Percentiles rank a stretch among this genome's conserved stretches.
Conservation (phyloP, 1,140 invertebrate species). For the Procambarus virginalis region DNA sequence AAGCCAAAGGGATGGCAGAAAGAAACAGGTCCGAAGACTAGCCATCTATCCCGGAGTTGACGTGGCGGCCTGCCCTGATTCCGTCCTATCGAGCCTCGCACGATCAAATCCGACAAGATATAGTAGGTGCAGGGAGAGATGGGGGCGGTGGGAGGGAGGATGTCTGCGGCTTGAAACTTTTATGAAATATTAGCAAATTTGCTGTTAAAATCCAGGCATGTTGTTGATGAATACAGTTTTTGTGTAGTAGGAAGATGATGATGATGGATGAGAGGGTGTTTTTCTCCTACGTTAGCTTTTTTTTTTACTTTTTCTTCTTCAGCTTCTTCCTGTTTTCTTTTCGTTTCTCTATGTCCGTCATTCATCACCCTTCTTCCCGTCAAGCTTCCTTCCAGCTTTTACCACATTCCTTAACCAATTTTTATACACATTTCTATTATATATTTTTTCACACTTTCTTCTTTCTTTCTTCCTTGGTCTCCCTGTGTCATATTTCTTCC, state of each 20-base stretch:
- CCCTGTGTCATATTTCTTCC: too few species aligned
- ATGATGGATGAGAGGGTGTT: not conserved
- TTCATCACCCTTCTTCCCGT: not conserved
- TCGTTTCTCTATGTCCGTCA: not conserved
- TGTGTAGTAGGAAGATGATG: not conserved
- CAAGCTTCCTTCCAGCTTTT: too few species aligned
- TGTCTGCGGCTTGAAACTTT: constrained; percentile 54
- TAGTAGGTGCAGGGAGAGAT: constrained; percentile 16
- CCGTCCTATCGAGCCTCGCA: constrained; percentile 48
- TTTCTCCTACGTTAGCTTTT: not conserved
- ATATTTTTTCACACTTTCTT: not conserved
- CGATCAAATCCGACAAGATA: constrained; percentile 65
- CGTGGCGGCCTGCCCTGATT: constrained; percentile 33
- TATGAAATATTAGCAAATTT: constrained; percentile 42
- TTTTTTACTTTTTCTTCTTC: not conserved
- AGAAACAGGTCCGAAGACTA: not conserved
- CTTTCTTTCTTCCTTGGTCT: not conserved
- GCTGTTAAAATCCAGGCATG: not conserved
- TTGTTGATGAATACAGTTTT: constrained; percentile 8
- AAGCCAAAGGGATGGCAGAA: not conserved
- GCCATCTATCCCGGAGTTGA: constrained; percentile 37
- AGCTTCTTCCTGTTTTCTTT: not conserved
- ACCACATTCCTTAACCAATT: too few species aligned
- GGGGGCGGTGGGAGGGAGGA: not conserved
- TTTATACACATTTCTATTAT: too few species aligned